Evolutionary conservation across 2,888 invertebrate genomes (phyloP).

Genomic region (Cactoblastis cactorum): DNA sequence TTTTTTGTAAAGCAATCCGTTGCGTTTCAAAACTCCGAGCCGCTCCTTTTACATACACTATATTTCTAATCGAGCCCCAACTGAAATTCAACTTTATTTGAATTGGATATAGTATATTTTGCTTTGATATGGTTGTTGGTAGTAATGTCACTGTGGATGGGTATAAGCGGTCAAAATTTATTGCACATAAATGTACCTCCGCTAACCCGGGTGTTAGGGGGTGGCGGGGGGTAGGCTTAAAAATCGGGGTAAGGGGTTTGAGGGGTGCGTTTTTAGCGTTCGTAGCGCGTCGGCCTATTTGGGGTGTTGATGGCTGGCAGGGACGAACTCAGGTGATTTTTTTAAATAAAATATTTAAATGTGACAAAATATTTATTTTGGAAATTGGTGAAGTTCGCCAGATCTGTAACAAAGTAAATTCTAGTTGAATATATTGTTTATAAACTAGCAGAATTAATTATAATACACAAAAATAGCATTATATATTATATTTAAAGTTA

Average conservation of each 20-base stretch:
- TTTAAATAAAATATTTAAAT: background rate
- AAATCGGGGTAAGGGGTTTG: conserved; percentile 72
- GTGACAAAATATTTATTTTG: background rate
- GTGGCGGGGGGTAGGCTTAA: conserved; percentile 73
- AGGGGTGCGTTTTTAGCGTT: conserved; percentile 77
- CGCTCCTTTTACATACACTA: conserved; percentile 67
- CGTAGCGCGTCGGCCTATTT: conserved; percentile 74
- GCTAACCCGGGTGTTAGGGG: conserved; percentile 77
- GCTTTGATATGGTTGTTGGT: conserved; percentile 24
- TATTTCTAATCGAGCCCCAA: conserved; percentile 29
- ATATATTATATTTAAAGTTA: too few relatives aligned
- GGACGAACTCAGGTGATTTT: conserved; percentile 35
- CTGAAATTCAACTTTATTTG: conserved; percentile 27
- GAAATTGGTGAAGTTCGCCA: too few relatives aligned
- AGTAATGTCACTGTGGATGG: conserved; percentile 60
- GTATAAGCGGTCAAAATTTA: conserved; percentile 74
- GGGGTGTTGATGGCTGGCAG: conserved; percentile 73
- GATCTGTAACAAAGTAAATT: background rate
- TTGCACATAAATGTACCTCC: conserved; percentile 79
- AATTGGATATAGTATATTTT: conserved; percentile 39
- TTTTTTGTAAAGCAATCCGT: conserved; percentile 52
- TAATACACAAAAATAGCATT: too few relatives aligned
- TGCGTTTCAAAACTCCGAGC: conserved; percentile 59
- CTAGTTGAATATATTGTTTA: background rate
- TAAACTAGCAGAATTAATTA: too few relatives aligned